Percentiles rank a stretch among this genome's conserved stretches.
Conservation (phyloP, 92 coral and sea anemone genomes). For the Umimayanthus chanpuru region DNA sequence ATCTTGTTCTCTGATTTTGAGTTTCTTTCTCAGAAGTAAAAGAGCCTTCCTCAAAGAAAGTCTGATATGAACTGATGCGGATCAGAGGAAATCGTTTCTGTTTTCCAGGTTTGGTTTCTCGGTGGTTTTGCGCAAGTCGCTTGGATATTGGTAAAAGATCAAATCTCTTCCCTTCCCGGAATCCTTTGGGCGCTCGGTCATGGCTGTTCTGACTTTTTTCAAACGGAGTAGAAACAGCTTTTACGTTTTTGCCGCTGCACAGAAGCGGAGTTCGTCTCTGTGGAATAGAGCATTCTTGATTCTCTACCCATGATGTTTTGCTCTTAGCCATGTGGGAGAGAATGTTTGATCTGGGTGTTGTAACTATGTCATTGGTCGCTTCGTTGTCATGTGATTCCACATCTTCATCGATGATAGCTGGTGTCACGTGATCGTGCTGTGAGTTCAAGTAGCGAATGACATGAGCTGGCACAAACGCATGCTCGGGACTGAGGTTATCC, state of each 20-base stretch:
- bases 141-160: constrained; percentile 84
- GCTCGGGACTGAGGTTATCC: constrained; percentile 48
- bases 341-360: constrained; percentile 66
- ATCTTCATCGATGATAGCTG: not conserved
- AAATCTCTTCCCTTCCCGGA: constrained; percentile 76
- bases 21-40: constrained; percentile 17
- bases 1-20: not conserved
- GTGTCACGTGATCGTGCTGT: constrained; percentile 48
- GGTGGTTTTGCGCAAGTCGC: constrained; percentile 56
- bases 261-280: constrained; percentile 61
- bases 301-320: constrained; percentile 80
- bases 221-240: constrained; percentile 57
- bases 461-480: constrained; percentile 52
- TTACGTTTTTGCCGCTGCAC: constrained; percentile 67
- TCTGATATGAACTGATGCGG: constrained; percentile 77
- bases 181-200: constrained; percentile 69
- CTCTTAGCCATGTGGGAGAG: constrained; percentile 89
- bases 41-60: constrained; percentile 29
- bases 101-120: constrained; percentile 23
- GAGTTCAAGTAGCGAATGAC: constrained; percentile 27
- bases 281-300: constrained; percentile 41
- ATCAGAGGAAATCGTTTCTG: constrained; percentile 61
- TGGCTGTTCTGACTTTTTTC: constrained; percentile 53
- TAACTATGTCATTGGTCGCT: constrained; percentile 6
- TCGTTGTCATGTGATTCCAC: constrained; percentile 20